These are phyloP conservation scores for Andinoacara biseriatus DNA, from an alignment of 2,113 vertebrate species.

Conservation along the genomic window DNA sequence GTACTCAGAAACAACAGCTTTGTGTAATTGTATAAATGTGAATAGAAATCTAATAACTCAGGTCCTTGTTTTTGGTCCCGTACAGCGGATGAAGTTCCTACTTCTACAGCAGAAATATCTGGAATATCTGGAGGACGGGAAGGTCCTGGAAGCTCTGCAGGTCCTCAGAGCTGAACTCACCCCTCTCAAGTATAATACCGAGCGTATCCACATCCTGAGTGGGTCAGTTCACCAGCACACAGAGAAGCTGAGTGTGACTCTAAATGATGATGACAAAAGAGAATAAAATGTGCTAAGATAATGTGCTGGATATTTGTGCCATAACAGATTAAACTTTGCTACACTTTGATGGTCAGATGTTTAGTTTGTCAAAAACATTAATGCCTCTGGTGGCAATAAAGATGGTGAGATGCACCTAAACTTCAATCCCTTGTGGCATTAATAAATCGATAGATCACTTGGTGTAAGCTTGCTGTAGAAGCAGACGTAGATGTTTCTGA, in stretches of 20 bases:
- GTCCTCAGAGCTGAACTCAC: slow-evolving; percentile 94
- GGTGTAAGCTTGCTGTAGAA: neutral
- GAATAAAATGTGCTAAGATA: neutral
- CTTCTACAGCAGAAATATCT: slow-evolving; percentile 98
- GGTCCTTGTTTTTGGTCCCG: neutral
- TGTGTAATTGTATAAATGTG: accelerated
- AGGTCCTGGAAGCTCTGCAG: slow-evolving; percentile 95
- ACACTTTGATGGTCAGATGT: neutral
- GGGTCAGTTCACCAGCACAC: slow-evolving; percentile 80
- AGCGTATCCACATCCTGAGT: slow-evolving; percentile 94
- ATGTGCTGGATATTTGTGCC: neutral
- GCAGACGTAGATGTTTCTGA: neutral
- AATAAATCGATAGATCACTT: neutral
- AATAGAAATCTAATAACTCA: neutral
- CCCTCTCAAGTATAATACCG: slow-evolving; percentile 95
- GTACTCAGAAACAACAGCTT: neutral
- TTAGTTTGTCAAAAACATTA: accelerated
- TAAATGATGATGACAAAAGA: neutral
- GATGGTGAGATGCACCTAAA: neutral
- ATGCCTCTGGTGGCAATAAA: neutral
- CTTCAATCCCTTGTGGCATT: neutral
- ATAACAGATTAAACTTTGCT: neutral
- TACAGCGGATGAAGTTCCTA: slow-evolving; percentile 97
- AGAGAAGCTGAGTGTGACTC: neutral
- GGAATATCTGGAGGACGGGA: slow-evolving; percentile 97